Percentiles rank a stretch among this genome's conserved stretches.
Conservation (phyloP, 1,140 invertebrate genomes). For the fruit fly (Drosophila melanogaster) region Release_6_plus_ISO1_MT NT_033777.3:9233001-9233500, state of each 20-base stretch:
- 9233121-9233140: constrained; percentile 34
- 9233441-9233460: no score
- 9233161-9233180: background rate
- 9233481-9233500: background rate
- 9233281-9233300: background rate
- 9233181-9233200: background rate
- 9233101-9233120: constrained; percentile 43
- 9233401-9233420: no score
- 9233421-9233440: no score
- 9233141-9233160: constrained; percentile 18
- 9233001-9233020: background rate
- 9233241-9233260: background rate
- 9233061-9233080: background rate
- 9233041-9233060: constrained; percentile 5
- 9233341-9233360: background rate
- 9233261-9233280: background rate
- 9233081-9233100: constrained; percentile 29
- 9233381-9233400: no score
- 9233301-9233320: background rate
- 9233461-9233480: background rate
- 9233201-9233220: constrained; percentile 15
- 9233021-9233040: background rate
- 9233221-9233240: background rate
- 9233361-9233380: no score
- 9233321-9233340: constrained; percentile 3